phyloP scores from a whole-genome alignment of 92 coral and sea anemone species.

The Pocillopora meandrina region DNA sequence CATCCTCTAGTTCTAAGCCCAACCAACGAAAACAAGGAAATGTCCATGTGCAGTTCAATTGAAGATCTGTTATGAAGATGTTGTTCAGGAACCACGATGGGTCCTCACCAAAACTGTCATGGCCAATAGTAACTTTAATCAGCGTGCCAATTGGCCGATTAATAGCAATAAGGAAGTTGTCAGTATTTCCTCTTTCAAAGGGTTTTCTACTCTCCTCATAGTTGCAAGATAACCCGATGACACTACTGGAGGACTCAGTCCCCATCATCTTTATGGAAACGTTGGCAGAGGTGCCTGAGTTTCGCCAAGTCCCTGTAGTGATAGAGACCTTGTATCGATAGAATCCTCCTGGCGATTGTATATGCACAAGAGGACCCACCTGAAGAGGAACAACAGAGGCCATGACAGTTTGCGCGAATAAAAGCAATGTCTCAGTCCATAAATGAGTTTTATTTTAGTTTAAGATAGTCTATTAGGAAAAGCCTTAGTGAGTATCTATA shows the following conservation, averaged over 20 bases:
- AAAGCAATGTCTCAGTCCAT: neutral
- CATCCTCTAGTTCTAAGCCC: conserved; percentile 65
- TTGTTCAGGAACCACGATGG: conserved; percentile 76
- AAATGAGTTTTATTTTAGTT: no score
- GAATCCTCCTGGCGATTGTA: neutral
- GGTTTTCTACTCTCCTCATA: conserved; percentile 20
- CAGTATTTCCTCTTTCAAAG: conserved; percentile 43
- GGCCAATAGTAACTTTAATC: conserved; percentile 51
- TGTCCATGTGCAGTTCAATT: conserved; percentile 54
- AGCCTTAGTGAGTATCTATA: neutral
- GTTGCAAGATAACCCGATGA: conserved; percentile 30
- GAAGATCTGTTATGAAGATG: conserved; percentile 50
- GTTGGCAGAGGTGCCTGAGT: conserved; percentile 64
- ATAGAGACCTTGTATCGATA: conserved; percentile 24
- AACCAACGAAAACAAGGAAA: conserved; percentile 71
- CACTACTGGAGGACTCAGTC: conserved; percentile 38
- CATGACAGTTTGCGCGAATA: neutral
- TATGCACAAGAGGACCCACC: neutral
- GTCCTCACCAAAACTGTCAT: conserved; percentile 55
- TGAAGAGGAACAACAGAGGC: neutral
- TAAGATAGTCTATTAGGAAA: no score
- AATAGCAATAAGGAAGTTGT: conserved; percentile 57
- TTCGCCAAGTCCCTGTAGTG: conserved; percentile 44
- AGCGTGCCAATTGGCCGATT: conserved; percentile 54
- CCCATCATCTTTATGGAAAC: conserved; percentile 65